Evolutionary conservation across 2,797 vertebrate species (phyloP), one percentile per base, ranked within the genome.

Genomic region (Vultur gryphus): DNA sequence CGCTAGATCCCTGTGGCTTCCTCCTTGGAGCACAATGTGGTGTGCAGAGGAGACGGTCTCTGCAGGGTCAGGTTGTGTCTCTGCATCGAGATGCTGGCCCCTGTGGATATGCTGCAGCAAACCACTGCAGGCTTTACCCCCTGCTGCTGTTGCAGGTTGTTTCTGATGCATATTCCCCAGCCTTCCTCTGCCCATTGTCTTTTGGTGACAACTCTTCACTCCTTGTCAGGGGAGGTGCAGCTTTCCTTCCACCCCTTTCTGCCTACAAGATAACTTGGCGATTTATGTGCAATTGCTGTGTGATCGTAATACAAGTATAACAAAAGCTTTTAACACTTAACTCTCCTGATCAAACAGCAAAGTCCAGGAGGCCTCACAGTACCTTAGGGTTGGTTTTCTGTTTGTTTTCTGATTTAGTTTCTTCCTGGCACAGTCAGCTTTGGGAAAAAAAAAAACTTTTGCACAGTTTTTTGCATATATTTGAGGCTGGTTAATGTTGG

Each of bases 251-350:
- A 85, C 54, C 79, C 70, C 55, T 90, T 90, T 92, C 66, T 94
- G 70, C 89, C 77, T 75, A 25, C 41, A 11, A 62, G 94, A 69
- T 84, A 69, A 76, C 69, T 49, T 19, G n/a, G 44, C 3, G 8
- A 66, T 80, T 84, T 84, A 83, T 69, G 41, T 7, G 0, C 90
- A 62, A 11, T 64, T 81, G 77, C 86, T 54, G n/a, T 78, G 79
- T 86, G 94, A 92, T 86, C 41, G 1, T 80, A 86, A 79, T 44
- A 17, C 54, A 77, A 83, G 84, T 87, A 58, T 37, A 91, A 96
- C 90, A 97, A 93, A 94, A 92, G 95, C 92, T 92, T 95, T 97
- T 96, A 96, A 96, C 95, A 61, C 94, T 94, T 90, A 76, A 84
- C 54, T 97, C 44, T 39, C 94, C 89, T 70, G 79, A 95, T 96